Evolutionary conservation across 1,140 invertebrate genomes (phyloP), one percentile per base, ranked within the genome.

Genomic region (Antheraea pernyi): DNA sequence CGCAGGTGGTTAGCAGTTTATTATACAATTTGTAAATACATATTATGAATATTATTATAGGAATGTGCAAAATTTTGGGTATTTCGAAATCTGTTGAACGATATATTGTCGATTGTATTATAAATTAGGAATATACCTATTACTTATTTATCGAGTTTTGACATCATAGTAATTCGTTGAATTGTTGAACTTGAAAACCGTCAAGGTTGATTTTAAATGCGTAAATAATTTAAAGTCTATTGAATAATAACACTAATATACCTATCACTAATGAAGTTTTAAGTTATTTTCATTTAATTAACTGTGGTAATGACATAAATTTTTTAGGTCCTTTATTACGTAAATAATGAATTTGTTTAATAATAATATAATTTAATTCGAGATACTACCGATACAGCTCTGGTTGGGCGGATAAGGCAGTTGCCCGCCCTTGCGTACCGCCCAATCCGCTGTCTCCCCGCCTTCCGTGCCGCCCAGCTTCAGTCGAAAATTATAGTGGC

Each of bases 391-490:
- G 46, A 53, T 53, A 53, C 46, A 53, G 13, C 46, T 53, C 46
- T 67, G 59, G 74, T 68, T 83, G 86, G 88, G 88, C 88, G 86
- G 85, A 61, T 71, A 74, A 60, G 9, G 5, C 16, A 66, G 67
- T 69, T 76, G 81, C 79, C 87, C 87, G 84, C 84, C 87, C 83
- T 76, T 67, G 42, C 73, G 61, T 39, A 36, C 73, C 78, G 78
- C 78, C 77, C 77, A 74, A 75, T 70, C 48, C 53, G 22, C 42
- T 59, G 8, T 30, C 61, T 80, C 78, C 70, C 87, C 85, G 85
- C 85, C 85, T 73, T 80, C 72, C 67, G 63, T 61, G 62, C 84
- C 84, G 85, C 83, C 84, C 79, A 85, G 70, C 78, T 70, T 73
- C 71, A 39, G 39, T 7, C 11, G 46, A 53, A 53, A 53, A 53